These are phyloP conservation scores for Drosophila simulans DNA, from an alignment of 1,140 invertebrate genomes.

Conservation along the genomic window DNA sequence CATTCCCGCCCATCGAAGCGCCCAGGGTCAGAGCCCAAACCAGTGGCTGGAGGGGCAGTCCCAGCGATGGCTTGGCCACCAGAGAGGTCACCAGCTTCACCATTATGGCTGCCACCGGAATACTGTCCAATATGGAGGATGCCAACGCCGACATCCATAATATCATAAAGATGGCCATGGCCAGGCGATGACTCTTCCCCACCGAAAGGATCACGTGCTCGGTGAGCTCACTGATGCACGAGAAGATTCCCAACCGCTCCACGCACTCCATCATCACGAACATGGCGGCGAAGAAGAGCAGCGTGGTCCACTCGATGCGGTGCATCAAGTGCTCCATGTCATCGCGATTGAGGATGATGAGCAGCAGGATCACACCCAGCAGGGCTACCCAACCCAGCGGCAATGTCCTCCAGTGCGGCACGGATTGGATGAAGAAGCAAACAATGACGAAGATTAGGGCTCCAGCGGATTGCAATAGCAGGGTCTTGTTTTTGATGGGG, in stretches of 20 bases:
- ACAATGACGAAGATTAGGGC: constrained; percentile 88
- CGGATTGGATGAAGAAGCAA: constrained; percentile 90
- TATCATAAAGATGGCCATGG: constrained; percentile 89
- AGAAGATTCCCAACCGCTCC: constrained; percentile 88
- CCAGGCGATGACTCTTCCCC: constrained; percentile 86
- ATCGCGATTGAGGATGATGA: constrained; percentile 88
- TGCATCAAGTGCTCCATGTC: constrained; percentile 90
- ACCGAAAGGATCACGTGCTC: constrained; percentile 88
- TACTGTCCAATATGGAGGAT: constrained; percentile 93
- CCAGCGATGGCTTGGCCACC: constrained; percentile 87
- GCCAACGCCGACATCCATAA: constrained; percentile 92
- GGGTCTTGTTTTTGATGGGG: constrained; percentile 88
- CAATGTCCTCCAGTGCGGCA: constrained; percentile 87
- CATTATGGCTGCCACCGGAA: constrained; percentile 94
- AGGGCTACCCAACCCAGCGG: constrained; percentile 91
- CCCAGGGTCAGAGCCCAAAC: constrained; percentile 91
- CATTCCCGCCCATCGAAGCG: constrained; percentile 92
- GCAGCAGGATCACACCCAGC: constrained; percentile 88
- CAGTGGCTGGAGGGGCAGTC: constrained; percentile 89
- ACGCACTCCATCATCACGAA: constrained; percentile 94
- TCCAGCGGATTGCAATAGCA: constrained; percentile 88
- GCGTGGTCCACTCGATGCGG: constrained; percentile 92
- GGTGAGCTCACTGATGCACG: constrained; percentile 89
- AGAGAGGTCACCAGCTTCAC: constrained; percentile 89
- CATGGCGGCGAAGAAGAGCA: constrained; percentile 92